A percentile compares a stretch with the other conserved stretches of the same genome.
Evolutionary conservation across 1,140 invertebrate species (phyloP).

Genomic region (Cydia splendana): DNA sequence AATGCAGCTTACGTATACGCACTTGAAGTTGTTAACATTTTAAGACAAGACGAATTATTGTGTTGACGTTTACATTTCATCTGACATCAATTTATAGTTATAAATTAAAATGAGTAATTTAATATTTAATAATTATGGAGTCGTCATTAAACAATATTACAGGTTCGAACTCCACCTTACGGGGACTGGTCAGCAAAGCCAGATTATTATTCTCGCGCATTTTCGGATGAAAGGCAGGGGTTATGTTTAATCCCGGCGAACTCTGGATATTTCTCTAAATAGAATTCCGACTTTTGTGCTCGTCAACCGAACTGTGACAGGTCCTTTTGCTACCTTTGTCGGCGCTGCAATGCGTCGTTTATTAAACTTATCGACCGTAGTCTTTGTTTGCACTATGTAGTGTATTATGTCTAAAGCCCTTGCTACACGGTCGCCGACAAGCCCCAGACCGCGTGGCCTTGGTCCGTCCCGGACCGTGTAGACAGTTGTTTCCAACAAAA

Average conservation of each 20-base stretch:
- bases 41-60: background rate
- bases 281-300: constrained; percentile 10
- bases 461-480: too few relatives aligned
- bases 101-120: background rate
- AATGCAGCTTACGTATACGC: too few relatives aligned
- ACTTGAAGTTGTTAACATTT: too few relatives aligned
- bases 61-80: background rate
- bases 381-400: background rate
- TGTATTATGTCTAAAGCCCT: background rate
- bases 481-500: too few relatives aligned
- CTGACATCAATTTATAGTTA: background rate
- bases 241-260: constrained; percentile 6
- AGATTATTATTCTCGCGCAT: constrained; percentile 32
- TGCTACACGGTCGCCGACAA: too few relatives aligned
- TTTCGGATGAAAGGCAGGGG: constrained; percentile 20
- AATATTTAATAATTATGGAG: background rate
- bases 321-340: background rate
- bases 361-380: constrained; percentile 2
- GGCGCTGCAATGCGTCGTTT: background rate
- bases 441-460: too few relatives aligned
- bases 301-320: constrained; percentile 18
- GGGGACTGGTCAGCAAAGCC: constrained; percentile 15
- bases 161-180: background rate
- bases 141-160: background rate
- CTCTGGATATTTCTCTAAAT: constrained; percentile 27